Conservation (phyloP, 53 echinoderm and acorn worm species). For the Astropecten irregularis region DNA sequence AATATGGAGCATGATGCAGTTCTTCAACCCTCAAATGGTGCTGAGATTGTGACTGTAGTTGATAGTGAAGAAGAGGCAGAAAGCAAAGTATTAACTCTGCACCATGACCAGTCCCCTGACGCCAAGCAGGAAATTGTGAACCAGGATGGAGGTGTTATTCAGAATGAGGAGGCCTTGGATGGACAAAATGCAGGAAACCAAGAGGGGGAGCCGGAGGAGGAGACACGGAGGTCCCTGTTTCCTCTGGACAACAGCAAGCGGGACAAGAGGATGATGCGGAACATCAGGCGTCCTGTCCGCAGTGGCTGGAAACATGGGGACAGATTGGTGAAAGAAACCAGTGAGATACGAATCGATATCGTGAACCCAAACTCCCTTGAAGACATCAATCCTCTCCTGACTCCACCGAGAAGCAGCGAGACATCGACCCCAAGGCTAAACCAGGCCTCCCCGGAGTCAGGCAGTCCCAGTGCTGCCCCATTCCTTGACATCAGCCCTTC, state of each 20-base stretch:
- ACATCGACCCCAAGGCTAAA: conserved; percentile 15
- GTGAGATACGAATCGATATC: conserved; percentile 31
- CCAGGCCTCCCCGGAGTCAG: conserved; percentile 40
- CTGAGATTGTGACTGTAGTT: conserved; percentile 29
- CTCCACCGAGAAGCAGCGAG: conserved; percentile 34
- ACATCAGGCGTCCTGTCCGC: background rate
- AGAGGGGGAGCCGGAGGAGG: background rate
- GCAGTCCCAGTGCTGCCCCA: conserved; percentile 1
- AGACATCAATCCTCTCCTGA: conserved; percentile 40
- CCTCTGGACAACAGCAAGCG: conserved; percentile 34
- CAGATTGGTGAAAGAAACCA: conserved; percentile 41
- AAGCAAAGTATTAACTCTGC: background rate
- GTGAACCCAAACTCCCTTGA: conserved; percentile 33
- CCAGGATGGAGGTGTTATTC: background rate
- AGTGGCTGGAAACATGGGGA: conserved; percentile 19
- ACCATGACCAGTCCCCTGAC: background rate
- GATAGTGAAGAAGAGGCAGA: conserved; percentile 28
- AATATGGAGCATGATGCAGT: background rate
- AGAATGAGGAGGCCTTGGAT: background rate
- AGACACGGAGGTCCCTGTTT: conserved; percentile 26
- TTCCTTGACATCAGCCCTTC: conserved; percentile 32
- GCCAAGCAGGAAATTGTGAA: background rate
- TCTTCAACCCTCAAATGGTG: background rate
- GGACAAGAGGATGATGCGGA: background rate
- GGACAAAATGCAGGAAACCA: background rate